These are phyloP conservation scores for Monochamus saltuarius DNA, from an alignment of 1,140 invertebrate genomes.

Conservation along the genomic window DNA sequence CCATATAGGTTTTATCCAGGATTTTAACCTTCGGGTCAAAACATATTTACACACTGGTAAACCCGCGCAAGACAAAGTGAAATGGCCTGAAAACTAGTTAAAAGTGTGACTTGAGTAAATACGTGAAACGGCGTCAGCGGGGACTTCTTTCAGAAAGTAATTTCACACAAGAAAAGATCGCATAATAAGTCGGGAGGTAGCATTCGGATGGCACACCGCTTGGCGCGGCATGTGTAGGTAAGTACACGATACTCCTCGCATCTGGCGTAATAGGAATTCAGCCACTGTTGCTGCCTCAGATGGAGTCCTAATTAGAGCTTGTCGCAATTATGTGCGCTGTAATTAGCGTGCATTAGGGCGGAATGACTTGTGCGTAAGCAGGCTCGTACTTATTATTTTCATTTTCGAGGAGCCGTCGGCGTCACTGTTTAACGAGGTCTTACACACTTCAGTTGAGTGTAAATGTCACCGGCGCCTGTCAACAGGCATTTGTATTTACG, in stretches of 20 bases:
- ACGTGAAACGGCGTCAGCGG: constrained; percentile 2
- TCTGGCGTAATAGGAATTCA: constrained; percentile 23
- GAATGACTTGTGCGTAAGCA: constrained; percentile 16
- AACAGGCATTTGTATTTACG: too few species aligned
- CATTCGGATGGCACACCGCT: constrained; percentile 15
- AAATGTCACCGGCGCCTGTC: too few species aligned
- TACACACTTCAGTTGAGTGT: too few species aligned
- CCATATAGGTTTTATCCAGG: too few species aligned
- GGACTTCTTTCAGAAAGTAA: constrained; percentile 30
- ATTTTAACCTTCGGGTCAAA: too few species aligned
- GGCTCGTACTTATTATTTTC: constrained; percentile 3
- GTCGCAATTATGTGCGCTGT: constrained; percentile 29
- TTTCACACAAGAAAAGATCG: constrained; percentile 34
- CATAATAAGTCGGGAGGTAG: constrained; percentile 23
- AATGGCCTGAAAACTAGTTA: constrained; percentile 1
- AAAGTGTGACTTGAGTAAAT: constrained; percentile 4
- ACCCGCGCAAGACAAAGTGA: not conserved
- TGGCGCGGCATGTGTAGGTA: constrained; percentile 22
- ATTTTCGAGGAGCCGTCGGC: not conserved
- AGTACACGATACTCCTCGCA: constrained; percentile 15
- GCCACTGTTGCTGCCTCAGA: constrained; percentile 20
- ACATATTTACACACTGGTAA: too few species aligned
- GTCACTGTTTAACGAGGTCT: too few species aligned
- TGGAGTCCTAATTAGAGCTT: constrained; percentile 28
- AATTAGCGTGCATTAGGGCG: constrained; percentile 28